Base-by-base conservation (phyloP, 2,888 invertebrate genomes). In the Drosophila hawaiiensis region DNA sequence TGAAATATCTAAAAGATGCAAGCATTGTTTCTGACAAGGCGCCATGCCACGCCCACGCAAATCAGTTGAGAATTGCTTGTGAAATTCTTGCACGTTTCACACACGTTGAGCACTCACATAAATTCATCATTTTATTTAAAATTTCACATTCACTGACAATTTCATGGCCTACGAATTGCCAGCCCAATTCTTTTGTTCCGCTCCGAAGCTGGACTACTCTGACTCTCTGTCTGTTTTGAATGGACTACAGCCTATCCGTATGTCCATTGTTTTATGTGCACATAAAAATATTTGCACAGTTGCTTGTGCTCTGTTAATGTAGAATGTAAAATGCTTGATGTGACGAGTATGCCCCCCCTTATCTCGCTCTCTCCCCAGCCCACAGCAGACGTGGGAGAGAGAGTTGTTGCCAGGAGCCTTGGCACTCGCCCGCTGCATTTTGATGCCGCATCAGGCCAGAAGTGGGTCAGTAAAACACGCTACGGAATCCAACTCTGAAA, bases 91-190 rank as follows among this genome's bases (percentile, higher is more conserved):
- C 88, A 89, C 88, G 88, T 89, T 79, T 77, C 55, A 61, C 74
- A 74, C 53, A 63, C 58, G 76, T 22, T 66, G 78, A 68, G 59
- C 68, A 62, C 65, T 63, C 72, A 76, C 76, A 89, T 89, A 89
- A 89, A 89, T 89, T 87, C 77, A 84, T 89, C 85, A 89, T 89
- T 89, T 89, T 89, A 89, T 89, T 83, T 82, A 65, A 89, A 84
- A 83, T 87, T 89, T 85, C 89, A 89, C 87, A 89, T 89, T 83
- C 77, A 75, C 68, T 87, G 87, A 89, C 88, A 89, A 89, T 87
- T 83, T 82, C 76, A 89, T 81, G 62, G 85, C 78, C 84, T 76
- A 84, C 84, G 76, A 82, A 72, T 70, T 76, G 72, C 60, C 73
- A 69, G 73, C 71, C 71, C 60, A 73, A 64, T 72, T 65, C 68